Base-by-base conservation (phyloP, 1,140 invertebrate genomes). In the Bursaphelenchus mucronatus region DNA sequence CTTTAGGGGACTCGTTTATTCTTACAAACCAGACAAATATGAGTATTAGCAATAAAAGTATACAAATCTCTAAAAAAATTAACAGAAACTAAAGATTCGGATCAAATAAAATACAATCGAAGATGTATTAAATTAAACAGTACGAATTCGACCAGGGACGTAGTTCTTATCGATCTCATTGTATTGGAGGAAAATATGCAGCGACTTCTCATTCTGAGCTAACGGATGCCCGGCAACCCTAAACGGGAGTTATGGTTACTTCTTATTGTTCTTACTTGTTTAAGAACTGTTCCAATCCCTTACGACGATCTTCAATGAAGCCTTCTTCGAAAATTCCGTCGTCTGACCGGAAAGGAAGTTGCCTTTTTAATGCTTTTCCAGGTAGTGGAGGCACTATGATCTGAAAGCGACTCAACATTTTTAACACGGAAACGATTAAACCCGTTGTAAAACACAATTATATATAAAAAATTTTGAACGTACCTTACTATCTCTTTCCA, bases 241-340 rank as follows among this genome's bases (percentile, higher is more conserved):
- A 83, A 63, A 86, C 1, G 9, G 40, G 66, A 45, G 9, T 55
- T 63, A 17, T 30, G 6, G 39, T 5, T 44, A 66, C 52, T 10
- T 6, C 44, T 30, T 11, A 52, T 47, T 8, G 15, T 17, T 83
- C 87, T 84, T 84, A 90, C 90, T 98, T 99, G 84, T 99, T 99
- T 73, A 99, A 90, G 84, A 99, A 99, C 76, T 89, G 86, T 87
- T 99, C 96, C 67, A 99, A 85, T 66, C 92, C 93, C 88, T 96
- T 97, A 82, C 94, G 88, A 76, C 96, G 87, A 74, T 97, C 93
- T 84, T 99, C 96, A 80, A 99, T 98, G 84, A 99, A 99, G 78
- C 94, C 93, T 83, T 97, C 94, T 83, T 99, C 96, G 85, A 94
- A 99, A 77, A 99, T 95, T 55, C 96, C 95, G 87, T 99, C 95